Percentiles rank a stretch among this genome's conserved stretches.
These are phyloP conservation scores for Mallateleia sp. DNA, from an alignment of 2,888 invertebrate genomes.

Conservation along the genomic window DNA sequence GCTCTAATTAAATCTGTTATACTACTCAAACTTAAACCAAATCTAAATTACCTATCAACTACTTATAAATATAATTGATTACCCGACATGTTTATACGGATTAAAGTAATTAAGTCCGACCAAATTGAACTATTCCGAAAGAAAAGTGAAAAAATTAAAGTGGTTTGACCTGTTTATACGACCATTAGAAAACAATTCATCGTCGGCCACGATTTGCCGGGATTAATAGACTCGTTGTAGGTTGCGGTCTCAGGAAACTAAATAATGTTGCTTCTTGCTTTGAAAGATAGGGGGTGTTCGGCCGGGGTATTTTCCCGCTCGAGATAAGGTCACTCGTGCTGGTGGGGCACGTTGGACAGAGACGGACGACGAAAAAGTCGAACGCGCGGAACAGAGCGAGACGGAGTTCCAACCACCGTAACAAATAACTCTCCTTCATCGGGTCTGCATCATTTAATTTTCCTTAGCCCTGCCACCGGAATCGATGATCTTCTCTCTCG, in stretches of 20 bases:
- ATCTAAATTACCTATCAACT: too few relatives aligned
- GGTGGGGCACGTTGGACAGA: slow-evolving; percentile 38
- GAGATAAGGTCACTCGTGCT: slow-evolving; percentile 54
- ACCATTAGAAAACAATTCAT: slow-evolving; percentile 59
- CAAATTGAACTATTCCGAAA: too few relatives aligned
- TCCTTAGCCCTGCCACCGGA: slow-evolving; percentile 88
- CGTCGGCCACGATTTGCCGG: slow-evolving; percentile 46
- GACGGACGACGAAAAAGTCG: slow-evolving; percentile 61
- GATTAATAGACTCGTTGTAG: slow-evolving; percentile 84
- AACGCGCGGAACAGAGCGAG: slow-evolving; percentile 58
- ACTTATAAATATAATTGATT: too few relatives aligned
- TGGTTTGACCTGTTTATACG: slow-evolving; percentile 25
- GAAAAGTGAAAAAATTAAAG: too few relatives aligned
- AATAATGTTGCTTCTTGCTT: slow-evolving; percentile 76
- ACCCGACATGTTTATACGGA: too few relatives aligned
- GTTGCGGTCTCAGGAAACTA: slow-evolving; percentile 81
- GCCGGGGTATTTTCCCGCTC: slow-evolving; percentile 55
- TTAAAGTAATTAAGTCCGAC: too few relatives aligned
- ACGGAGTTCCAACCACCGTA: slow-evolving; percentile 74
- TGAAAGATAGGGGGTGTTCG: slow-evolving; percentile 52
- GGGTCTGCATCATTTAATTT: slow-evolving; percentile 89
- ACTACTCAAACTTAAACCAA: too few relatives aligned
- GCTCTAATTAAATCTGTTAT: too few relatives aligned
- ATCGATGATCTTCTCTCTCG: slow-evolving; percentile 89
- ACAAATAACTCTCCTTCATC: slow-evolving; percentile 89